Conservation (phyloP, 2,888 invertebrate species). For the Lomographa bimaculata region DNA sequence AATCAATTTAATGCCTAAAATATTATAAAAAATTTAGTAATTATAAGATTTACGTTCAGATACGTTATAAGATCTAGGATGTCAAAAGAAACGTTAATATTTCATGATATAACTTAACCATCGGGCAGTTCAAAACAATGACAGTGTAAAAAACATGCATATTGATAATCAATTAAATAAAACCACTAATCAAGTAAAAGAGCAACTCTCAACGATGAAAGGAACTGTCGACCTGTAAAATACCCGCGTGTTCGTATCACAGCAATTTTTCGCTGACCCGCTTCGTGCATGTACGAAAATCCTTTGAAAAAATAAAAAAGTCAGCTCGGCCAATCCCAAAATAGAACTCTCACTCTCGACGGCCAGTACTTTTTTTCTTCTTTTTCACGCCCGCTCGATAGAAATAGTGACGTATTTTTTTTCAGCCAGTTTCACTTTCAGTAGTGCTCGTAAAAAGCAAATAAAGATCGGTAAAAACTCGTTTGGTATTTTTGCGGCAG, state of each 20-base stretch:
- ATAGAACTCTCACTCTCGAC: conserved; percentile 75
- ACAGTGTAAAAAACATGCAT: no score
- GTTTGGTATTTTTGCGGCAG: conserved; percentile 61
- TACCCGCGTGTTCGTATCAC: conserved; percentile 9
- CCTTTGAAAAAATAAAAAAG: conserved; percentile 50
- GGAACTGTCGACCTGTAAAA: conserved; percentile 17
- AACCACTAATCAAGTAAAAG: not conserved
- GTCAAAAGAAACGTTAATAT: no score
- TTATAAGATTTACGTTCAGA: no score
- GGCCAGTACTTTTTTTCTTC: conserved; percentile 47
- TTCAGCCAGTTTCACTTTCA: conserved; percentile 71
- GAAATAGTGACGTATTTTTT: conserved; percentile 80
- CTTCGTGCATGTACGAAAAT: conserved; percentile 28
- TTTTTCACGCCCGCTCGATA: conserved; percentile 70
- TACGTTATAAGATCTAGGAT: no score
- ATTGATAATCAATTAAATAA: not conserved
- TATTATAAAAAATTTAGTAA: no score
- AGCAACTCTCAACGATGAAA: conserved; percentile 5
- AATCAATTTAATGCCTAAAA: no score
- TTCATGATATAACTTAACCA: no score
- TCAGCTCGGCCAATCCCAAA: conserved; percentile 65
- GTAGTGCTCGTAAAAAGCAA: conserved; percentile 74
- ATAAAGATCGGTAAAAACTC: conserved; percentile 75
- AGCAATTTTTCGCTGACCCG: conserved; percentile 23
- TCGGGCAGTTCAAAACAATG: no score